Evolutionary conservation across 35 echinoderm and acorn worm genomes (phyloP).

Genomic region (Heliocidaris tuberculata): DNA sequence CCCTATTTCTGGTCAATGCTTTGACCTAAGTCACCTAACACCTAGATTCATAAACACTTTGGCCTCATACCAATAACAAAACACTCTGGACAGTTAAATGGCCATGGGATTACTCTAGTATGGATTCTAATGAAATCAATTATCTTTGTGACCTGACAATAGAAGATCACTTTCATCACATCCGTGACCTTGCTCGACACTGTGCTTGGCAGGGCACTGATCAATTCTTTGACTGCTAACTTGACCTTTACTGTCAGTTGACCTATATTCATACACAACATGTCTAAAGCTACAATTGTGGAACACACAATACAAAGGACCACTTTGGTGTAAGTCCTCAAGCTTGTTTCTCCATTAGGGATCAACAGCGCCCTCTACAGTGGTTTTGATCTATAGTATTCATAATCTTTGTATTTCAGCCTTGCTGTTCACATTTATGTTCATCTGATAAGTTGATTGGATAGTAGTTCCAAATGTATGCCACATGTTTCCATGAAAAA

Average conservation of each 20-base stretch:
- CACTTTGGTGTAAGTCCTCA: not conserved
- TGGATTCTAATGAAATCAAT: not conserved
- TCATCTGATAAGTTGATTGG: no score
- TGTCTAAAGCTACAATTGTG: not conserved
- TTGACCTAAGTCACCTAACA: not conserved
- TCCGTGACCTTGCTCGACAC: not conserved
- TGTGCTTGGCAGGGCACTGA: not conserved
- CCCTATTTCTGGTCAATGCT: not conserved
- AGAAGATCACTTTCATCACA: not conserved
- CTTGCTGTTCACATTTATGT: no score
- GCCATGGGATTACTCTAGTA: not conserved
- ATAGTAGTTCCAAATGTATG: no score
- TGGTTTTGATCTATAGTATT: not conserved
- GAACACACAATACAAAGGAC: not conserved
- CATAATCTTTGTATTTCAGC: not conserved
- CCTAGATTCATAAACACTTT: not conserved
- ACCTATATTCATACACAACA: not conserved
- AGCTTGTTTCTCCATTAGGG: no score
- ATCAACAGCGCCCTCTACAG: not conserved
- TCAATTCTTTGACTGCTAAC: not conserved
- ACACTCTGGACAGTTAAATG: not conserved
- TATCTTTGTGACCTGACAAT: not conserved
- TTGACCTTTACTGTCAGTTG: not conserved
- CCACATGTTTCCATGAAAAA: no score
- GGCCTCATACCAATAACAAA: not conserved